A percentile compares a stretch with the other conserved stretches of the same genome.
Conservation (phyloP, 2,113 vertebrate species). For the Ellobius talpinus region DNA sequence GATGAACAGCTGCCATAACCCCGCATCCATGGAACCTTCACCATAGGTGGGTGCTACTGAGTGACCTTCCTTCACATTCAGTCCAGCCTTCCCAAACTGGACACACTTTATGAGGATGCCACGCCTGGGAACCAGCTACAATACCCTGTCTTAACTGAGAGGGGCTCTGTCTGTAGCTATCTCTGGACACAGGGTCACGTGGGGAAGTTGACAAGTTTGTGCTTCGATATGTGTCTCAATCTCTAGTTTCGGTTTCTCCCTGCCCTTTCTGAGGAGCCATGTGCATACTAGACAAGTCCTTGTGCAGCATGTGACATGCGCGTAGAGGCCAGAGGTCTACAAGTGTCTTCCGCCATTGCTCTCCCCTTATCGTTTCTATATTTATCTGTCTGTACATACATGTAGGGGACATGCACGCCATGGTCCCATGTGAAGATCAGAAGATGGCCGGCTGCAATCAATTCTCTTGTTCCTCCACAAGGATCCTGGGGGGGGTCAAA, state of each 20-base stretch:
- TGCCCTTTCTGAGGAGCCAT: no score
- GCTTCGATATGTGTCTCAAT: rapidly evolving
- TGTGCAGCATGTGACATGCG: background rate
- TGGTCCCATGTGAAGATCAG: background rate
- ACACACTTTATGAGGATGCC: background rate
- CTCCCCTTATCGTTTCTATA: background rate
- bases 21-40: background rate
- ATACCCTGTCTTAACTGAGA: background rate
- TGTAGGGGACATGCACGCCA: no score
- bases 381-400: background rate
- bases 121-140: background rate
- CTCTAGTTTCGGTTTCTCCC: background rate
- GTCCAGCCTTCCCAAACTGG: background rate
- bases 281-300: background rate
- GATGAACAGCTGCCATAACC: background rate
- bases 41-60: background rate
- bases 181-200: background rate
- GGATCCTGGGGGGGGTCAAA: no score
- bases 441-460: no score
- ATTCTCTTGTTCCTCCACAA: background rate
- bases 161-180: background rate
- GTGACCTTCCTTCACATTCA: background rate
- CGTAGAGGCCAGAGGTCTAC: background rate
- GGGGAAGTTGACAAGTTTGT: background rate
- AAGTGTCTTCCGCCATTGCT: background rate